Evolutionary conservation across 2,113 vertebrate species (phyloP).

Genomic region (Anhinga anhinga): DNA sequence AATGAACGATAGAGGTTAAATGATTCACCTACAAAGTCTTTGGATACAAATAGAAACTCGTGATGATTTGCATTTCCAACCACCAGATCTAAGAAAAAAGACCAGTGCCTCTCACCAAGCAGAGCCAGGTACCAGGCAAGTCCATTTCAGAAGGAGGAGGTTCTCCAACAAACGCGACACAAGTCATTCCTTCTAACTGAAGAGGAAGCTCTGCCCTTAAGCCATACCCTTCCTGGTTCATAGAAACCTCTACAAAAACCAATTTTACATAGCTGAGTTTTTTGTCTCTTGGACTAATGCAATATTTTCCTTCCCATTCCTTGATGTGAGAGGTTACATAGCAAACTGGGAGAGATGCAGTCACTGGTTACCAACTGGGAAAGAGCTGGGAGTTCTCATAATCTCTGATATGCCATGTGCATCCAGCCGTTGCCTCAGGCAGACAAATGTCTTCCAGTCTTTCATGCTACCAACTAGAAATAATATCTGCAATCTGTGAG

Average conservation of each 20-base stretch:
- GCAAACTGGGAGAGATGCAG: neutral
- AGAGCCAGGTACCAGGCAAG: neutral
- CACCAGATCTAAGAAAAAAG: neutral
- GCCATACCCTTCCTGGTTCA: neutral
- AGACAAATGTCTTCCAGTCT: neutral
- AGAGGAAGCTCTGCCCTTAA: neutral
- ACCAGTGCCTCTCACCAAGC: neutral
- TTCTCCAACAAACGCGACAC: fast-evolving
- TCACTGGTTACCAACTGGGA: neutral
- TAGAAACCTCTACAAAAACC: neutral
- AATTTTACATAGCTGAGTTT: neutral
- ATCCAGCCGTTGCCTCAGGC: neutral
- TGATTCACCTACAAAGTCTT: neutral
- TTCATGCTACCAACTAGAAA: neutral
- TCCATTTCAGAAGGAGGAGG: neutral
- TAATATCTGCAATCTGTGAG: neutral
- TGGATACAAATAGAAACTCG: neutral
- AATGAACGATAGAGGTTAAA: neutral
- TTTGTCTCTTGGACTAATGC: neutral
- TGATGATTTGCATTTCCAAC: neutral
- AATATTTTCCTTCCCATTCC: neutral
- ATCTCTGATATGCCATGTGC: neutral
- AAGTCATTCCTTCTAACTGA: neutral
- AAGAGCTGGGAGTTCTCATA: neutral
- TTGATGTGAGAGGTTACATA: neutral